Base-by-base conservation (phyloP, 30 jellyfish, hydroid and myxozoan genomes). In the Aurelia sp. region DNA sequence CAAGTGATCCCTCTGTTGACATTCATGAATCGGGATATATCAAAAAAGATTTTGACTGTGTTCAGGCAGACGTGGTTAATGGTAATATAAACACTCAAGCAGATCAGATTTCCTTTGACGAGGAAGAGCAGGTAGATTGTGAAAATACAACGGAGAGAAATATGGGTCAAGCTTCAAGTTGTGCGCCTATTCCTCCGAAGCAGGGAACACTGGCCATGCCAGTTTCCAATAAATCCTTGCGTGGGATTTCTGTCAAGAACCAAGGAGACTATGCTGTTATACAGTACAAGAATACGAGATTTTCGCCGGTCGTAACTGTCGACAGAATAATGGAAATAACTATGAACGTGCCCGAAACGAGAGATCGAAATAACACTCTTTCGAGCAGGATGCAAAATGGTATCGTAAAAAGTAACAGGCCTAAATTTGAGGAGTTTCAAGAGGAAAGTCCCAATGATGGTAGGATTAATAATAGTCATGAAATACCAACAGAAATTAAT, bases 121-220 rank as follows among this genome's bases (percentile, higher is more conserved):
- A 44, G 55, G 41, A 64, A 17, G 74, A 21, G 18, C 35, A 37
- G 35, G 23, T 44, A 13, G 60, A 31, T 35, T 17, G 57, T 35
- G 62, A 11, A 22, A 55, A 69, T 17, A 33, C 18, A 16, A 35
- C 57, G 12, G 15, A 35, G 17, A 18, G 67, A 33, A 57, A 77
- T 22, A 84, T 84, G 93, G 93, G 93, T 61, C 93, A 84, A 53
- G 86, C 60, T 6, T 59, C 64, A 13, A 84, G 93, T 69, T 59
- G 69, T 21, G 69, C 33, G 11, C 69, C 33, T 59, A 59, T 71
- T 52, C 73, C 31, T 53, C 27, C 65, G 66, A 55, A 69, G 7
- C 73, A 84, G 58, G 93, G 93, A 67, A 84, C 93, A 27, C 93
- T 84, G 0, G 86, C 87, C 33, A 84, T 84, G 93, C 93, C 93